These are phyloP conservation scores for Perognathus longimembris DNA, from an alignment of 2,113 vertebrate species.

Conservation along the genomic window DNA sequence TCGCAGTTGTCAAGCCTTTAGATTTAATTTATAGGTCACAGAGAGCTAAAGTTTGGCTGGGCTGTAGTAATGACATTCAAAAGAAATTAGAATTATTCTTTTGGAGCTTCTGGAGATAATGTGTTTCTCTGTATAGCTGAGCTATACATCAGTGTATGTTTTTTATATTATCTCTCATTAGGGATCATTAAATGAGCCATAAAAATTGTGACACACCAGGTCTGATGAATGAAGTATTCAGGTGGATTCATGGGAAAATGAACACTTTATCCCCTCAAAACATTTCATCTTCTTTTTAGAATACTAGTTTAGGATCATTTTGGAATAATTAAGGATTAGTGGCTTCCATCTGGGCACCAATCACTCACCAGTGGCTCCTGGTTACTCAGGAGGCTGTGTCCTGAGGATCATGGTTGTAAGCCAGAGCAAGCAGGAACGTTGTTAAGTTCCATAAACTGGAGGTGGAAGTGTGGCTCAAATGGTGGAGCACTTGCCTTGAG, in stretches of 20 bases:
- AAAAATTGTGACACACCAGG: neutral
- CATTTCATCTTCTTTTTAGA: neutral
- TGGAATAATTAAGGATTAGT: neutral
- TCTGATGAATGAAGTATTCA: neutral
- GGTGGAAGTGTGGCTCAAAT: too few relatives aligned
- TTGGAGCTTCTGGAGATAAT: neutral
- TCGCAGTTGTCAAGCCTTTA: neutral
- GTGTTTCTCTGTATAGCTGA: neutral
- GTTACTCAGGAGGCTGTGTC: too few relatives aligned
- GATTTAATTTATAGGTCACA: neutral
- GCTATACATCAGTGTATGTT: neutral
- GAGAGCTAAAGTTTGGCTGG: neutral
- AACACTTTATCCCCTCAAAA: neutral
- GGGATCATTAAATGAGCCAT: neutral
- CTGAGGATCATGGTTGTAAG: too few relatives aligned
- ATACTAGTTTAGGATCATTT: neutral
- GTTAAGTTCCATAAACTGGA: too few relatives aligned
- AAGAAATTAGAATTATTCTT: neutral
- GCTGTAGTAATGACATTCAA: neutral
- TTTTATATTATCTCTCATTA: constrained; percentile 1
- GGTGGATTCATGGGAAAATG: constrained; percentile 13
- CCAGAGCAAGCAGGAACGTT: too few relatives aligned
- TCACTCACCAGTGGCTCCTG: too few relatives aligned
- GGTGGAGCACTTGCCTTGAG: too few relatives aligned
- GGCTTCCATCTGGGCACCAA: too few relatives aligned